These are phyloP conservation scores for Rhea pennata DNA, from an alignment of 2,113 vertebrate genomes.

Conservation along the genomic window DNA sequence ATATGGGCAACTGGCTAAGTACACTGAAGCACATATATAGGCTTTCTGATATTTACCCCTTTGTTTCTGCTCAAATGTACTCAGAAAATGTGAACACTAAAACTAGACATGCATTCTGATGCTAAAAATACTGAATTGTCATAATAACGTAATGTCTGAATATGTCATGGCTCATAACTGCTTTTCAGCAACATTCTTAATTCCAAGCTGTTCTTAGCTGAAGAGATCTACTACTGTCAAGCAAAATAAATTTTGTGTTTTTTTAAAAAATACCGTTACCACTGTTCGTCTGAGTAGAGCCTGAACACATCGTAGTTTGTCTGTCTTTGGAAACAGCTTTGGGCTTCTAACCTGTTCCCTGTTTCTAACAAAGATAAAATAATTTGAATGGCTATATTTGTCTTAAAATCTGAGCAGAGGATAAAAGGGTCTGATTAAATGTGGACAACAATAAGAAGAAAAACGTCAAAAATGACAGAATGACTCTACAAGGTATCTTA, in stretches of 20 bases:
- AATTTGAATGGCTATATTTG: not conserved
- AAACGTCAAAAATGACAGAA: not conserved
- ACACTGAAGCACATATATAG: no score
- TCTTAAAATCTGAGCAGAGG: not conserved
- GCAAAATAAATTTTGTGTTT: no score
- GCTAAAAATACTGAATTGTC: not conserved
- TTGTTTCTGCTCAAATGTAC: not conserved
- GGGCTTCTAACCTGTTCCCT: not conserved
- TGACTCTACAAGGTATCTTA: not conserved
- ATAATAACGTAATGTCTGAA: not conserved
- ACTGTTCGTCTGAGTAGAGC: not conserved
- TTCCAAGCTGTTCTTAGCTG: not conserved
- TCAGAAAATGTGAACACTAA: not conserved
- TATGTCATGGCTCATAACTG: not conserved
- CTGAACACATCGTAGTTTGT: not conserved
- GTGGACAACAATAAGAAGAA: not conserved
- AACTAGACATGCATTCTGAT: not conserved
- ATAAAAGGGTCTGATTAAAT: not conserved
- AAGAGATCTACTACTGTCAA: not conserved
- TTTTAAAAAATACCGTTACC: not conserved
- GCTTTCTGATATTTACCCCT: not conserved
- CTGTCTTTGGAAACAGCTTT: not conserved
- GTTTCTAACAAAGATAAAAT: not conserved
- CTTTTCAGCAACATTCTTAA: not conserved
- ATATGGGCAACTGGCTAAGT: not conserved